Evolutionary conservation across 2,888 invertebrate genomes (phyloP).

Genomic region (Dinocampus coccinellae): DNA sequence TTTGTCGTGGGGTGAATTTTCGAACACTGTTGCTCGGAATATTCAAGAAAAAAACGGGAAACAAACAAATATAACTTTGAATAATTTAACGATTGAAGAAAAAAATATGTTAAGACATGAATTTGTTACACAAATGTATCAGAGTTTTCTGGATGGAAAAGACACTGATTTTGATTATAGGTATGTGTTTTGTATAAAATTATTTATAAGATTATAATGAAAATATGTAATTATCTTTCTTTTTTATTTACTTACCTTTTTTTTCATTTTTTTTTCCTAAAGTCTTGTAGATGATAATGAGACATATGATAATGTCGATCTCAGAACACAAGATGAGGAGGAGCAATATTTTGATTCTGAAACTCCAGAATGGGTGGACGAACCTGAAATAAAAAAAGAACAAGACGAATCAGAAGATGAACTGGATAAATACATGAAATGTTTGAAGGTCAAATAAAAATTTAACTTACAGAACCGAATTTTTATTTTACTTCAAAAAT

Average conservation of each 20-base stretch:
- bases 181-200: conserved; percentile 56
- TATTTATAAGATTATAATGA: too few relatives aligned
- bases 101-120: conserved; percentile 80
- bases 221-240: too few relatives aligned
- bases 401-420: conserved; percentile 73
- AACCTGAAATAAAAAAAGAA: conserved; percentile 48
- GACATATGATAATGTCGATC: conserved; percentile 82
- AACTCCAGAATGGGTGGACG: conserved; percentile 71
- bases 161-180: conserved; percentile 88
- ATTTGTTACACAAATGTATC: conserved; percentile 87
- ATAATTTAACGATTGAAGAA: conserved; percentile 69
- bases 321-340: conserved; percentile 84
- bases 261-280: conserved; percentile 44
- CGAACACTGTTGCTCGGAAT: conserved; percentile 34
- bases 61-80: conserved; percentile 23
- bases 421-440: conserved; percentile 80
- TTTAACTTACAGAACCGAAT: conserved; percentile 38
- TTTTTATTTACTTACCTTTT: too few relatives aligned
- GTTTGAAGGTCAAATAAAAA: conserved; percentile 61
- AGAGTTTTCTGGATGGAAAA: conserved; percentile 85
- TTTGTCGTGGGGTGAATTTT: conserved; percentile 42
- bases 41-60: conserved; percentile 38
- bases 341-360: conserved; percentile 93
- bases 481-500: conserved; percentile 1
- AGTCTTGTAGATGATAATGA: conserved; percentile 84